Evolutionary conservation across 1,140 invertebrate genomes (phyloP).

Genomic region (Bombus vancouverensis): DNA sequence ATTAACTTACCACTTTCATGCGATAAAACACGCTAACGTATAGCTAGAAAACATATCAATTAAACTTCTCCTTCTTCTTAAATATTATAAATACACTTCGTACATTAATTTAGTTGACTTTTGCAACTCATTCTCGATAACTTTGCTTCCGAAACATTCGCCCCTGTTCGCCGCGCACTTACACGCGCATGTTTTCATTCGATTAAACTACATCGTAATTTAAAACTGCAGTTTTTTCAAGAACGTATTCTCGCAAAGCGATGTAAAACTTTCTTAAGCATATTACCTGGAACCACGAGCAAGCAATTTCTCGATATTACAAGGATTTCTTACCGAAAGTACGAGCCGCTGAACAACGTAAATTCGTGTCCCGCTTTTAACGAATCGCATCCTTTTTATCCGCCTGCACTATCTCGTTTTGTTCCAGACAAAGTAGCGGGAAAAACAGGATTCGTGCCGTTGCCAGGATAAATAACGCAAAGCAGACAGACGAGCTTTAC

Average conservation of each 20-base stretch:
- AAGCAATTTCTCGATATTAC: neutral
- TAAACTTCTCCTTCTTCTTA: neutral
- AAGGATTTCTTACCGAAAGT: neutral
- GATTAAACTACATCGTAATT: neutral
- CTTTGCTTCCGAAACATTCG: neutral
- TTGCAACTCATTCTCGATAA: neutral
- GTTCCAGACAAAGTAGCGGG: conserved; percentile 8
- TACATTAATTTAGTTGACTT: neutral
- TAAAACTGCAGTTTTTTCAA: neutral
- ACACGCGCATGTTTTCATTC: neutral
- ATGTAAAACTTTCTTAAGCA: neutral
- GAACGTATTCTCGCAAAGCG: neutral
- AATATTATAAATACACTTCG: neutral
- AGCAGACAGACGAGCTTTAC: conserved; percentile 62
- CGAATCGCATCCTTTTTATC: conserved; percentile 7
- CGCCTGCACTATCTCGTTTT: neutral
- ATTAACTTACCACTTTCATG: neutral
- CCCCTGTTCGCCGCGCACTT: neutral
- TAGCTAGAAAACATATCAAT: neutral
- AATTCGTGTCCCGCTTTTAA: conserved; percentile 7
- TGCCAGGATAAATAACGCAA: conserved; percentile 62
- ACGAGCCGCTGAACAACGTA: neutral
- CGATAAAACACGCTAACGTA: neutral
- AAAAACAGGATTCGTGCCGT: conserved; percentile 35
- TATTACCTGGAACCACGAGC: neutral